Evolutionary conservation across 2,113 vertebrate genomes (phyloP).

Genomic region (Plotosus lineatus): DNA sequence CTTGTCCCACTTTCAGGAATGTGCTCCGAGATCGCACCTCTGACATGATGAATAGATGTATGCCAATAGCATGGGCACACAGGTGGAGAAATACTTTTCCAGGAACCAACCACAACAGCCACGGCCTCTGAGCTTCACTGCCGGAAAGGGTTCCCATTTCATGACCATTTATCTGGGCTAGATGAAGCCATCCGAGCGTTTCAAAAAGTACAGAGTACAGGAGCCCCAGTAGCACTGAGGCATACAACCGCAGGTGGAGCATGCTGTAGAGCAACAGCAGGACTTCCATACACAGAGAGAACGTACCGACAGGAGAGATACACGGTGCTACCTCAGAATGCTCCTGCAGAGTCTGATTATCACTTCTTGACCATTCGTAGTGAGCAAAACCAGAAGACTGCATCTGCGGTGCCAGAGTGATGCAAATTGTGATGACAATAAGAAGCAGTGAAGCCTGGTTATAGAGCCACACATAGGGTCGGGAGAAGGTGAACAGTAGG

Average conservation of each 20-base stretch:
- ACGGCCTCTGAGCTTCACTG: constrained; percentile 30
- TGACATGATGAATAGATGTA: constrained; percentile 95
- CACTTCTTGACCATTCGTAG: constrained; percentile 64
- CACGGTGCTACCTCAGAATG: constrained; percentile 64
- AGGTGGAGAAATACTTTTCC: constrained; percentile 89
- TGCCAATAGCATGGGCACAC: constrained; percentile 90
- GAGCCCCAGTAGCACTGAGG: constrained; percentile 87
- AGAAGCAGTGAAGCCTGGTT: constrained; percentile 83
- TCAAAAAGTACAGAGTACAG: constrained; percentile 91
- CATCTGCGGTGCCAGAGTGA: constrained; percentile 87
- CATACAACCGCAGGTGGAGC: constrained; percentile 92
- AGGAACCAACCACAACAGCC: constrained; percentile 80
- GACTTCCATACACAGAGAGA: constrained; percentile 93
- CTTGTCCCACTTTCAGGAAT: constrained; percentile 97
- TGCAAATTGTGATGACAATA: constrained; percentile 81
- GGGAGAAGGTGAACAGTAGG: constrained; percentile 89
- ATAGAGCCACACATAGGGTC: constrained; percentile 83
- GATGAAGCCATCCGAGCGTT: constrained; percentile 83
- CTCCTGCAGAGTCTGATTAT: constrained; percentile 61
- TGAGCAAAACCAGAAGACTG: constrained; percentile 71
- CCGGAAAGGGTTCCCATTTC: constrained; percentile 36
- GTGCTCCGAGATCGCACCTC: constrained; percentile 96
- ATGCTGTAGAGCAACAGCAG: constrained; percentile 93
- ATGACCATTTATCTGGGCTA: constrained; percentile 63
- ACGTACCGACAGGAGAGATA: constrained; percentile 91